Evolutionary conservation across 1,140 invertebrate genomes (phyloP).

Genomic region (Chrysomallon squamiferum): DNA sequence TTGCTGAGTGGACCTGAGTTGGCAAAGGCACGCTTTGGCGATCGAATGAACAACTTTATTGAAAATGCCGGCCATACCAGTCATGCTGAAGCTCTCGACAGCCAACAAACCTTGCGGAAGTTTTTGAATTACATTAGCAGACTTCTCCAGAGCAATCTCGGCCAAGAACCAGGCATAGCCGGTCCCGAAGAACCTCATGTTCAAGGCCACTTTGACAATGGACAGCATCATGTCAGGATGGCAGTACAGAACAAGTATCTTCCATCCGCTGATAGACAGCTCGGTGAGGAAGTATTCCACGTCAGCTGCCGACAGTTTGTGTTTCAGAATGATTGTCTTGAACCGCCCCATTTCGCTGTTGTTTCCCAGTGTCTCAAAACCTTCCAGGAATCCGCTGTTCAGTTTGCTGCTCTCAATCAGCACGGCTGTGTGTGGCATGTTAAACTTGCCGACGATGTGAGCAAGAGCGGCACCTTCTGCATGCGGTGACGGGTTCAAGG

Average conservation of each 20-base stretch:
- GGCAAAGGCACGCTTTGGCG: constrained; percentile 1
- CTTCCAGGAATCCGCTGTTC: constrained; percentile 23
- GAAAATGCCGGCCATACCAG: constrained; percentile 12
- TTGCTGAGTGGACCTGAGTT: not conserved
- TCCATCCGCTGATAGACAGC: constrained; percentile 21
- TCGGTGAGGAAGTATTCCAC: constrained; percentile 12
- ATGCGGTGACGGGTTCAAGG: constrained; percentile 13
- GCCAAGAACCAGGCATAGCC: constrained; percentile 45
- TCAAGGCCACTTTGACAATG: constrained; percentile 12
- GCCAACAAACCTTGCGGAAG: constrained; percentile 33
- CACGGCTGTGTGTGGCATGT: constrained; percentile 27
- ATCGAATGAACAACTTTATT: constrained; percentile 10
- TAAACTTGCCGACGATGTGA: constrained; percentile 25
- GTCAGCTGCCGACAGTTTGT: not conserved
- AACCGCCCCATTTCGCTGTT: not conserved
- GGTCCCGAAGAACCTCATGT: constrained; percentile 23
- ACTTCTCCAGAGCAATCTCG: constrained; percentile 18
- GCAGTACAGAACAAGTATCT: constrained; percentile 26
- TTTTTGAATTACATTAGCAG: not conserved
- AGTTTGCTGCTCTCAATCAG: constrained; percentile 19
- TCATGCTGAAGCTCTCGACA: constrained; percentile 25
- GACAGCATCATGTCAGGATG: constrained; percentile 18
- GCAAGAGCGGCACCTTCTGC: constrained; percentile 22
- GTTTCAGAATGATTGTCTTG: not conserved
- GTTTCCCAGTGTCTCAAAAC: constrained; percentile 12